Base-by-base conservation (phyloP, 2,888 invertebrate species). In the Anthophora plumipes region DNA sequence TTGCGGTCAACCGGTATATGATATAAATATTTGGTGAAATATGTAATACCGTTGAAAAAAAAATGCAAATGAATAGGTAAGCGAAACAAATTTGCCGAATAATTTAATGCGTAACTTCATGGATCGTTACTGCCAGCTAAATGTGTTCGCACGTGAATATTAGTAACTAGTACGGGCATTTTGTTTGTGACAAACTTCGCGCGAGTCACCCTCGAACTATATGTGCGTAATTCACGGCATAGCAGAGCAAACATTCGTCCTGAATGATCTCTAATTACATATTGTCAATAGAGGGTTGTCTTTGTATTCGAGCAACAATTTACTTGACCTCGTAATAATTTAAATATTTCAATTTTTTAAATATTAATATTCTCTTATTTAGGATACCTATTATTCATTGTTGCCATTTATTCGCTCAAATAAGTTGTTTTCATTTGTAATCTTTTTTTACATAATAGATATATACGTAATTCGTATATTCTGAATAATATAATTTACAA, bases 151-250 rank as follows among this genome's bases (percentile, higher is more conserved):
- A 57, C 41, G 41, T 20, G 61, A 43, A 57, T 31, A 39, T 72
- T 63, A 46, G 48, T 50, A 60, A 37, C 43, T 22, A 43, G 22
- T 69, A 37, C n/a, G 37, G 31, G 57, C 43, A 59, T 64, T 76
- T 64, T 59, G 64, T 43, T 66, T 48, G 68, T 48, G 57, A 39
- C 75, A 7, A 74, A 60, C 41, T 52, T 66, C 25, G 39, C 41
- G 55, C 60, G 20, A 31, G 17, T 59, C 74, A 46, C 50, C 25
- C 50, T 66, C 59, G 20, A 60, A 60, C 37, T 60, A 50, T 20
- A 46, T 37, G 14, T 14, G 11, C 41, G 7, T n/a, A 17, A 41
- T 60, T 25, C 6, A 17, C 52, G 20, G 54, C 31, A 25, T 46
- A 46, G 60, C 37, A 37, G 37, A 54, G 22, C 31, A 20, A 63